Evolutionary conservation across 2,113 vertebrate species (phyloP).

Genomic region (Suncus etruscus): DNA sequence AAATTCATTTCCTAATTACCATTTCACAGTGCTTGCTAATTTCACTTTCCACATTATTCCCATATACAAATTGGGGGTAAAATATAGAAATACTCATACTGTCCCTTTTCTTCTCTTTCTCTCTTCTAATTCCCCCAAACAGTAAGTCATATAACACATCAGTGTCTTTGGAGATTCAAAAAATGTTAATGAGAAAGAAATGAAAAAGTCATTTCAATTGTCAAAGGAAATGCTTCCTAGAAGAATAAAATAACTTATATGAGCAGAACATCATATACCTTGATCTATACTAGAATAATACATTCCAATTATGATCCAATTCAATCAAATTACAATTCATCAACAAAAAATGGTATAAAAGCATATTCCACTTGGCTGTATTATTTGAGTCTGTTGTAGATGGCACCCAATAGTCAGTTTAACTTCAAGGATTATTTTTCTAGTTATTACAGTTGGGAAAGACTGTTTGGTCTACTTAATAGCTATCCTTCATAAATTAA

Average conservation of each 20-base stretch:
- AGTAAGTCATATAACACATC: neutral
- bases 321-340: slow-evolving; percentile 5
- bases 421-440: neutral
- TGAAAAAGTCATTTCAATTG: slow-evolving; percentile 20
- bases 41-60: neutral
- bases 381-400: neutral
- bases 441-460: neutral
- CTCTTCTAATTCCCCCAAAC: neutral
- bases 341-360: slow-evolving; percentile 31
- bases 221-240: slow-evolving; percentile 1
- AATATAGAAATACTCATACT: neutral
- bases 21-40: neutral
- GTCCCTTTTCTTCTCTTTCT: slow-evolving; percentile 9
- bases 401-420: neutral
- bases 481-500: slow-evolving; percentile 33
- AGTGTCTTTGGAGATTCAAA: neutral
- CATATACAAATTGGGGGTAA: neutral
- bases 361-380: neutral
- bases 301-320: slow-evolving; percentile 49
- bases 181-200: slow-evolving; percentile 30
- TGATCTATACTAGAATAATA: neutral
- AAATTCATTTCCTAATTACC: neutral
- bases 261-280: neutral
- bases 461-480: neutral
- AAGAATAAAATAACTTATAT: slow-evolving; percentile 29